A percentile compares a stretch with the other conserved stretches of the same genome.
These are phyloP conservation scores for Chaetorhynchus papuensis DNA, from an alignment of 2,113 vertebrate genomes.

Conservation along the genomic window DNA sequence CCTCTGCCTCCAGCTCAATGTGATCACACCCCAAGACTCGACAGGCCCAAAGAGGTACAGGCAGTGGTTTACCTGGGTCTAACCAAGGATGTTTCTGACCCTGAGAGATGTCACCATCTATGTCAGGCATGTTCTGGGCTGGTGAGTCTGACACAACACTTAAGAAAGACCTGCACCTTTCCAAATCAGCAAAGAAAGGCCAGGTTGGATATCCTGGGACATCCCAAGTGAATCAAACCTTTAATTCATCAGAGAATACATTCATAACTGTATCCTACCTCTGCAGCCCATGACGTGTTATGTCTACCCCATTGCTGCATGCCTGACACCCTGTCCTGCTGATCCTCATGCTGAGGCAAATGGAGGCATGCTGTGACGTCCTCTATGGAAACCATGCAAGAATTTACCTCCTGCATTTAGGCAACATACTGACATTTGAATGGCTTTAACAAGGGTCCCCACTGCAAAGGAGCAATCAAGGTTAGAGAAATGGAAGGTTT, in stretches of 20 bases:
- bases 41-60: rapidly evolving
- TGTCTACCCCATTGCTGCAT: rapidly evolving
- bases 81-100: neutral
- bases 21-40: rapidly evolving
- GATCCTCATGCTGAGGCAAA: neutral
- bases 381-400: neutral
- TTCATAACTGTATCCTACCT: neutral
- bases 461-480: neutral
- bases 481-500: neutral
- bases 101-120: neutral
- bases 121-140: neutral
- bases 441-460: neutral
- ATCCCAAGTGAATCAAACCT: neutral
- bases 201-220: neutral
- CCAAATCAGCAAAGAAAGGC: neutral
- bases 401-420: neutral
- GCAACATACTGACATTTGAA: neutral
- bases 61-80: neutral
- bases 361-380: neutral
- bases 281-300: neutral
- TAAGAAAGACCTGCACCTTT: neutral
- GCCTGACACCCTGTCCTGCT: neutral
- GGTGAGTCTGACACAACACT: rapidly evolving
- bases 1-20: neutral
- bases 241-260: neutral